Evolutionary conservation across 1,140 invertebrate genomes (phyloP).

Genomic region (Drosophila punjabiensis): DNA sequence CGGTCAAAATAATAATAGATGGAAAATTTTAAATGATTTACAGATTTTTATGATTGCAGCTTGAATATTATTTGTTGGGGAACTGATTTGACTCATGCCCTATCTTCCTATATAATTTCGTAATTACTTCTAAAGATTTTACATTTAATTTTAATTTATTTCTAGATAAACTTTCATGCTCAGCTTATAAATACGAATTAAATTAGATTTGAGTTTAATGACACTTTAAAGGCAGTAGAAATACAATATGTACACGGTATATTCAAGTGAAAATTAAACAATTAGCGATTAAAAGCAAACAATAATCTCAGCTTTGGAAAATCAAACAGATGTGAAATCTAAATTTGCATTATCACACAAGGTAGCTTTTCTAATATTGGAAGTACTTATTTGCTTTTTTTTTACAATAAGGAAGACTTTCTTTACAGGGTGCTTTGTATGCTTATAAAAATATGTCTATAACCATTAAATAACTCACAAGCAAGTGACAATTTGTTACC

Average conservation of each 20-base stretch:
- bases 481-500: constrained; percentile 8
- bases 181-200: background rate
- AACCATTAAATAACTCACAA: background rate
- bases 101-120: background rate
- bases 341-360: background rate
- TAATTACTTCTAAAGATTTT: background rate
- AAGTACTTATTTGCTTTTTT: background rate
- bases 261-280: background rate
- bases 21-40: background rate
- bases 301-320: background rate
- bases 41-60: background rate
- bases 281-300: background rate
- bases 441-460: background rate
- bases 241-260: background rate
- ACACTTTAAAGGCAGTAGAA: background rate
- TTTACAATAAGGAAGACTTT: background rate
- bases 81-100: background rate
- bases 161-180: background rate
- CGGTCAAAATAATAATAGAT: background rate
- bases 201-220: background rate
- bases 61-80: background rate
- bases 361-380: background rate
- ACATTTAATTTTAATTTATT: background rate
- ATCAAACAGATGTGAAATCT: background rate
- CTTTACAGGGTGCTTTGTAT: background rate